These are phyloP conservation scores for Cheiracanthium punctorium DNA, from an alignment of 2,888 invertebrate genomes.

Conservation along the genomic window DNA sequence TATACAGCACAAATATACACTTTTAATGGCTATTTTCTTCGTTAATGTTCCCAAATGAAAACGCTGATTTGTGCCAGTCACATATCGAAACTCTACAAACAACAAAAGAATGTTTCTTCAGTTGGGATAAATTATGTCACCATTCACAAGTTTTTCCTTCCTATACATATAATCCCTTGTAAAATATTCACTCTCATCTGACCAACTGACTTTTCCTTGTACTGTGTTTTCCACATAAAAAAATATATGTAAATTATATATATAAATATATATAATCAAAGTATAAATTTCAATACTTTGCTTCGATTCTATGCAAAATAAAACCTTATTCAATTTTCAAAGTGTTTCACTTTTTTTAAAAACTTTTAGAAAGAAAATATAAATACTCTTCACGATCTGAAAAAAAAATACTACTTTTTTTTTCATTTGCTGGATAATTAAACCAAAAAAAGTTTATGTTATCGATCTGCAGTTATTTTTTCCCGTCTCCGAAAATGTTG, in stretches of 20 bases:
- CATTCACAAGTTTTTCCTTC: slow-evolving; percentile 42
- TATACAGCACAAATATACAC: no score
- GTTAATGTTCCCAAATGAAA: no score
- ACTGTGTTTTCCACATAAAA: slow-evolving; percentile 56
- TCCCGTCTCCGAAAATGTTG: no score
- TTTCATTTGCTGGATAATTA: no score
- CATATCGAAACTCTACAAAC: not conserved
- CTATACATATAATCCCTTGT: slow-evolving; percentile 55
- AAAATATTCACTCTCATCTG: slow-evolving; percentile 46
- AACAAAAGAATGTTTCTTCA: slow-evolving; percentile 59
- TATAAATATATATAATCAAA: slow-evolving; percentile 60
- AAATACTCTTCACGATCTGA: no score
- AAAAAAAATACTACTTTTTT: no score
- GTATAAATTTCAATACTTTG: slow-evolving; percentile 69
- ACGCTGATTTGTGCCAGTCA: no score
- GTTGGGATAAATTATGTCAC: not conserved
- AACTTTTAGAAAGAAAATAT: not conserved
- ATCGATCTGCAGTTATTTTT: no score
- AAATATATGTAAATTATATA: slow-evolving; percentile 65
- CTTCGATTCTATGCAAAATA: slow-evolving; percentile 68
- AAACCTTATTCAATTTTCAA: slow-evolving; percentile 67
- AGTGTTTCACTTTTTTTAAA: not conserved
- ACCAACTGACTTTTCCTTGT: slow-evolving; percentile 44
- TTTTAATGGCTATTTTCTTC: no score
- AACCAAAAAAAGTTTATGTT: no score